Evolutionary conservation across 1,140 invertebrate genomes (phyloP).

Genomic region (Venturia canescens): DNA sequence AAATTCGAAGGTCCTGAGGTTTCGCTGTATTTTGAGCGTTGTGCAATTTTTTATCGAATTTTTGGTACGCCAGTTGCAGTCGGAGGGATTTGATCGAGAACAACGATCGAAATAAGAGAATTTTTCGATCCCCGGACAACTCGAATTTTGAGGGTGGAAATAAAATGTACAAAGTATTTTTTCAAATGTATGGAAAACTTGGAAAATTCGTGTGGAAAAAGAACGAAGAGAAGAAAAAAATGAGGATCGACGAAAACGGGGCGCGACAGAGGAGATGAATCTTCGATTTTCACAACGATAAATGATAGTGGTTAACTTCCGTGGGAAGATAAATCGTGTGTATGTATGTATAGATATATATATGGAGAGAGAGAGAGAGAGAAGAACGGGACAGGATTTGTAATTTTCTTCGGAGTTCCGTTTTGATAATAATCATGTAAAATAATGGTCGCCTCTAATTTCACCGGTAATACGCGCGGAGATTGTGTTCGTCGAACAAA

Average conservation of each 20-base stretch:
- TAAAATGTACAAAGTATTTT: not conserved
- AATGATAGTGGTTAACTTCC: not conserved
- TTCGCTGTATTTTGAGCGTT: not conserved
- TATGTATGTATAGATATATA: too few relatives aligned
- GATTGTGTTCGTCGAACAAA: too few relatives aligned
- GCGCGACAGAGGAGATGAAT: constrained; percentile 10
- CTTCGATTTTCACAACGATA: not conserved
- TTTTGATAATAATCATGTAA: constrained; percentile 15
- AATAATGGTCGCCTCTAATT: constrained; percentile 8
- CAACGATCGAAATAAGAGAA: not conserved
- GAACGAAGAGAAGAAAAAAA: too few relatives aligned
- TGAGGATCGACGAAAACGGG: not conserved
- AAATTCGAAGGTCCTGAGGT: not conserved
- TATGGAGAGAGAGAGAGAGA: too few relatives aligned
- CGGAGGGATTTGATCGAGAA: not conserved
- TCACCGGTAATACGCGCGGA: constrained; percentile 4
- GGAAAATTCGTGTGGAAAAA: not conserved
- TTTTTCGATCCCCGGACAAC: not conserved
- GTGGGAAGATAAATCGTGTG: not conserved
- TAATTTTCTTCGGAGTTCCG: not conserved
- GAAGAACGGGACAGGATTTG: not conserved
- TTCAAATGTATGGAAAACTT: not conserved
- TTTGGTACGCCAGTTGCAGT: not conserved
- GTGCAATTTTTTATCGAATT: not conserved
- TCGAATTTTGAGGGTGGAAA: not conserved